Conservation (phyloP, 2,113 vertebrate genomes). For the Siphamia tubifer region DNA sequence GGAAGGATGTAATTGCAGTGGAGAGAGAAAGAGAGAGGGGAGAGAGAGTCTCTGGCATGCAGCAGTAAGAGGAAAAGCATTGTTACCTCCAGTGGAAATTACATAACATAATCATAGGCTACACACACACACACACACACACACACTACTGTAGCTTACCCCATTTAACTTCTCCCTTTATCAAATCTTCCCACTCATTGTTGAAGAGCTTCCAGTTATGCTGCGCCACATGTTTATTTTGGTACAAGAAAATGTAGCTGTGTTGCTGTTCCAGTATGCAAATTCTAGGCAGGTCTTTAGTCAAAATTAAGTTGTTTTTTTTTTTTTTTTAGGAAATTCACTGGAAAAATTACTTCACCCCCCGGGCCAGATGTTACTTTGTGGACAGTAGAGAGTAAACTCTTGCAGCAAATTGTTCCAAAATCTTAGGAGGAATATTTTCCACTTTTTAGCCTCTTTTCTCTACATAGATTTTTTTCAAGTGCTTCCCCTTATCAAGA, state of each 20-base stretch:
- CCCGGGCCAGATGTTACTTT: too few species aligned
- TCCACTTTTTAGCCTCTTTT: too few species aligned
- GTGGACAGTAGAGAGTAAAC: too few species aligned
- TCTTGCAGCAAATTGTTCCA: too few species aligned
- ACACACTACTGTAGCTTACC: neutral
- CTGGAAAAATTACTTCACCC: too few species aligned
- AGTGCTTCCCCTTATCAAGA: too few species aligned
- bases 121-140: neutral
- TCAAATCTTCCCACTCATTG: slow-evolving; percentile 12
- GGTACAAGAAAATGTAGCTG: neutral
- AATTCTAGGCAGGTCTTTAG: neutral
- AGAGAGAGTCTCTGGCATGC: neutral
- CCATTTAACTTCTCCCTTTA: slow-evolving; percentile 7
- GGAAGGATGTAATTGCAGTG: slow-evolving; percentile 23
- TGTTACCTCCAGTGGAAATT: slow-evolving; percentile 47
- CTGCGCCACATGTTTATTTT: slow-evolving; percentile 36
- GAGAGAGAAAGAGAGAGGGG: neutral
- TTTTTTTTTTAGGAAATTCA: too few species aligned
- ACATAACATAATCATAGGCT: slow-evolving; percentile 38
- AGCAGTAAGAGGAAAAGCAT: slow-evolving; percentile 25
- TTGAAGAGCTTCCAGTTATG: slow-evolving; percentile 34
- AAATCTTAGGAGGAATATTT: too few species aligned
- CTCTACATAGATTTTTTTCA: too few species aligned
- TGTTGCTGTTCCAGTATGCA: neutral
- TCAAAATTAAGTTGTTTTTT: too few species aligned